Evolutionary conservation across 2,888 invertebrate species (phyloP).

Genomic region (Tenodera sinensis): DNA sequence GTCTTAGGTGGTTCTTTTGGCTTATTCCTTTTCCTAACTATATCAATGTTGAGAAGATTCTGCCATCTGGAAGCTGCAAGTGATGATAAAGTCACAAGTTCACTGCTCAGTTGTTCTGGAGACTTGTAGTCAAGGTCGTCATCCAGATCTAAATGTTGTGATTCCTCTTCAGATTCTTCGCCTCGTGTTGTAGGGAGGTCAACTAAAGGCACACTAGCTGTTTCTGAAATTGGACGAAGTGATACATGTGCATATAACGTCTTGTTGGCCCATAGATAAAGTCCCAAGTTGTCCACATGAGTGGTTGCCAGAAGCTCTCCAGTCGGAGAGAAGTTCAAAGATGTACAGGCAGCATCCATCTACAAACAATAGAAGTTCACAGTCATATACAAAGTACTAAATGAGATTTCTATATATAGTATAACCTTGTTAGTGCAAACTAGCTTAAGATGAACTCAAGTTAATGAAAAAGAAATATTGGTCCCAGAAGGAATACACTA

Average conservation of each 20-base stretch:
- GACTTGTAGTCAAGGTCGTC: slow-evolving; percentile 61
- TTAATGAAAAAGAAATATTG: too few relatives aligned
- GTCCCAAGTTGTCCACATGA: slow-evolving; percentile 82
- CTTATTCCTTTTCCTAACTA: slow-evolving; percentile 84
- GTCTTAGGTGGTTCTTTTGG: slow-evolving; percentile 79
- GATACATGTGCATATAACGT: slow-evolving; percentile 78
- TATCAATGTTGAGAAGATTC: slow-evolving; percentile 79
- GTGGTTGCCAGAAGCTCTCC: slow-evolving; percentile 87
- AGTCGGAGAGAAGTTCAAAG: slow-evolving; percentile 84
- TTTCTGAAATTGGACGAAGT: slow-evolving; percentile 61
- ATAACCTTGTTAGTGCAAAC: not conserved
- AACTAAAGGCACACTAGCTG: slow-evolving; percentile 43
- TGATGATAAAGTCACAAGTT: slow-evolving; percentile 81
- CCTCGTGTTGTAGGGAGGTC: slow-evolving; percentile 42
- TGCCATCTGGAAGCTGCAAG: slow-evolving; percentile 88
- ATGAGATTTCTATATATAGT: not conserved
- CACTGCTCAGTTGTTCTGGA: slow-evolving; percentile 68
- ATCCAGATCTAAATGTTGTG: slow-evolving; percentile 30
- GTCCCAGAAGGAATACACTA: too few relatives aligned
- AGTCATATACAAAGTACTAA: not conserved
- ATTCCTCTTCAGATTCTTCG: slow-evolving; percentile 38
- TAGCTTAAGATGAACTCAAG: too few relatives aligned
- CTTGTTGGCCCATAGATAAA: slow-evolving; percentile 92
- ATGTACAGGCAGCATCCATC: slow-evolving; percentile 77
- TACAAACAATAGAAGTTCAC: slow-evolving; percentile 39